These are phyloP conservation scores for Marmota flaviventris DNA, from an alignment of 2,113 vertebrate species.

Conservation along the genomic window DNA sequence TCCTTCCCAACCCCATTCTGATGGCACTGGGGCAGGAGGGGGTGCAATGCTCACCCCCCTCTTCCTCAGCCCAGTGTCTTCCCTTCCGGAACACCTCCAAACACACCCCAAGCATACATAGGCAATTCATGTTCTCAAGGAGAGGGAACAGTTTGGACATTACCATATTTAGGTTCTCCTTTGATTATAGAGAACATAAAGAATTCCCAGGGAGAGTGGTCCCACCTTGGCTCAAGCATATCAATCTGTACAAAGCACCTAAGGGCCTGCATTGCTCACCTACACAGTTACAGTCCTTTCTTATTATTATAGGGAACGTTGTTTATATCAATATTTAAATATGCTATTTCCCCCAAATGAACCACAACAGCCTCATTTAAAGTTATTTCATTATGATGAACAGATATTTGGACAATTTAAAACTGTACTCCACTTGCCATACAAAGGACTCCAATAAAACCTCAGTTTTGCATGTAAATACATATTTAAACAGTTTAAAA, in stretches of 20 bases:
- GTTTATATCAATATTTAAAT: conserved; percentile 83
- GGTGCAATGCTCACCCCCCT: accelerated
- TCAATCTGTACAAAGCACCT: background rate
- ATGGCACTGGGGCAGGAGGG: background rate
- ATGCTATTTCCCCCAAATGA: conserved; percentile 70
- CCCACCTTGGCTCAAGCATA: background rate
- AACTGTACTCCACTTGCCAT: conserved; percentile 56
- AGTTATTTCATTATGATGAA: conserved; percentile 78
- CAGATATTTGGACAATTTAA: conserved; percentile 79
- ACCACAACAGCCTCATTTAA: conserved; percentile 76
- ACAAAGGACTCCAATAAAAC: conserved; percentile 64
- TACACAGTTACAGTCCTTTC: conserved; percentile 7
- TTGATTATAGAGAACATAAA: conserved; percentile 30
- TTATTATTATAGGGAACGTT: conserved; percentile 61
- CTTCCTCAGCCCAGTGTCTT: background rate
- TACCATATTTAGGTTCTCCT: conserved; percentile 31
- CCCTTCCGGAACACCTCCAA: background rate
- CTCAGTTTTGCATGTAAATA: conserved; percentile 76
- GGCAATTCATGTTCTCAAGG: background rate
- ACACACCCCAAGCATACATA: background rate
- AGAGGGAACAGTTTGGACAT: conserved; percentile 20
- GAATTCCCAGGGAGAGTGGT: background rate
- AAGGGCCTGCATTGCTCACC: conserved; percentile 20
- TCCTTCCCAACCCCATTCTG: background rate
- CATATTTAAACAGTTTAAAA: conserved; percentile 85